phyloP scores from a whole-genome alignment of 1,140 invertebrate genomes.

The Halyomorpha halys region DNA sequence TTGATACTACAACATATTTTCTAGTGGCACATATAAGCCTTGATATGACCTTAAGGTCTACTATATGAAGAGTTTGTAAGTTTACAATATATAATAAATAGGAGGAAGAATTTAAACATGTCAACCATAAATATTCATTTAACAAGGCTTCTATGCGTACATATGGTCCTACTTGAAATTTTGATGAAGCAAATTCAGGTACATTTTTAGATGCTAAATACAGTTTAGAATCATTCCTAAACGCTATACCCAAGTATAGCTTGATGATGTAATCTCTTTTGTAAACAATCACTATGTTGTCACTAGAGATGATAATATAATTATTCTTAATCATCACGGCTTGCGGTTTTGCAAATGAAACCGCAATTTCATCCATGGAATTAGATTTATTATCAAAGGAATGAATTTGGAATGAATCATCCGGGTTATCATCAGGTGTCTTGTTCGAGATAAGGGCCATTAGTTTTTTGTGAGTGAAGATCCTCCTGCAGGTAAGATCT shows the following conservation, averaged over 20 bases:
- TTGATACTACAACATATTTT: neutral
- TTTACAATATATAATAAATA: neutral
- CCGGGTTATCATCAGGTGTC: too few species aligned
- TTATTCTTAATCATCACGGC: neutral
- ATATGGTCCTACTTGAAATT: neutral
- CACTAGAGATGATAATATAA: neutral
- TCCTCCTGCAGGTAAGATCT: neutral
- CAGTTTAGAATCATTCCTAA: neutral
- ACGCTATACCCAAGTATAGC: neutral
- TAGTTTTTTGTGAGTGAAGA: neutral
- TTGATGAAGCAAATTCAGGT: neutral
- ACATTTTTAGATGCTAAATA: neutral
- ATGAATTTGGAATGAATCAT: neutral
- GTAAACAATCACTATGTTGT: neutral
- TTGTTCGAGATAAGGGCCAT: neutral
- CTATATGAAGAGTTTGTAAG: neutral
- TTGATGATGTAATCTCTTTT: neutral
- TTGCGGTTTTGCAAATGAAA: neutral
- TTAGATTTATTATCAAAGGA: neutral
- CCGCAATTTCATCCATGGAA: neutral
- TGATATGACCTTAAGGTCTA: neutral
- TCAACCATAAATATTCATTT: neutral
- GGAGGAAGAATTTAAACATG: neutral
- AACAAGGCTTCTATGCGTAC: neutral
- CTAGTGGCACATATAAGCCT: neutral